Percentiles rank a stretch among this genome's conserved stretches.
These are phyloP conservation scores for Plagodis pulveraria DNA, from an alignment of 2,888 invertebrate genomes.

Conservation along the genomic window DNA sequence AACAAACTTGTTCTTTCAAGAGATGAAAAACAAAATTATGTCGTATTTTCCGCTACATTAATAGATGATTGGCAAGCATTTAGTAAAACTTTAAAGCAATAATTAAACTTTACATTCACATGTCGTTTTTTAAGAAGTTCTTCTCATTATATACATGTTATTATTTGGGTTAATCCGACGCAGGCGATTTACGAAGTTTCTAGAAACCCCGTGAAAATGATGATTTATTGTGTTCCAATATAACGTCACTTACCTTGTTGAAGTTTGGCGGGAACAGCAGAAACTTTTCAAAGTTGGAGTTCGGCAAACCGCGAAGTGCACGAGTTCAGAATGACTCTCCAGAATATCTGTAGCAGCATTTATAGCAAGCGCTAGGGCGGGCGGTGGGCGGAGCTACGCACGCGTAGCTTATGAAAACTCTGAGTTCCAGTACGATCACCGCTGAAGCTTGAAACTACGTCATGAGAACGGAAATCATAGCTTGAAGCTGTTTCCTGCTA, in stretches of 20 bases:
- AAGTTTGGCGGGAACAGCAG: slow-evolving; percentile 34
- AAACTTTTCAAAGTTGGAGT: slow-evolving; percentile 51
- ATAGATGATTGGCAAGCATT: too few relatives aligned
- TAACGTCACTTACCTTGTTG: slow-evolving; percentile 45
- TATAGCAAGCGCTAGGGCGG: slow-evolving; percentile 72
- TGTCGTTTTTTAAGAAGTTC: too few relatives aligned
- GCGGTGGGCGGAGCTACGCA: slow-evolving; percentile 74
- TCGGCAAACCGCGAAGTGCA: slow-evolving; percentile 60
- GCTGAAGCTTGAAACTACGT: slow-evolving; percentile 5
- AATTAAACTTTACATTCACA: too few relatives aligned
- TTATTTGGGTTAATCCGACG: too few relatives aligned
- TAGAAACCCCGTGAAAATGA: too few relatives aligned
- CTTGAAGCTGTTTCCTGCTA: slow-evolving; percentile 12
- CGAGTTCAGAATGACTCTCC: slow-evolving; percentile 58
- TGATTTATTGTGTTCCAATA: too few relatives aligned
- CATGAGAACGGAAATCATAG: slow-evolving; percentile 11
- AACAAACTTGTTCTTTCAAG: too few relatives aligned
- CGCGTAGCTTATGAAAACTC: slow-evolving; percentile 52
- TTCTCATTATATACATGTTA: too few relatives aligned
- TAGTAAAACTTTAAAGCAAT: too few relatives aligned
- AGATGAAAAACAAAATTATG: too few relatives aligned
- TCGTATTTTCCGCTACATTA: too few relatives aligned
- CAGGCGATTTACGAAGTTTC: too few relatives aligned
- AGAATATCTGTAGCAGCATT: slow-evolving; percentile 53
- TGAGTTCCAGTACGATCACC: background rate